Base-by-base conservation (phyloP, 2,113 vertebrate genomes). In the Tringa solitaria region DNA sequence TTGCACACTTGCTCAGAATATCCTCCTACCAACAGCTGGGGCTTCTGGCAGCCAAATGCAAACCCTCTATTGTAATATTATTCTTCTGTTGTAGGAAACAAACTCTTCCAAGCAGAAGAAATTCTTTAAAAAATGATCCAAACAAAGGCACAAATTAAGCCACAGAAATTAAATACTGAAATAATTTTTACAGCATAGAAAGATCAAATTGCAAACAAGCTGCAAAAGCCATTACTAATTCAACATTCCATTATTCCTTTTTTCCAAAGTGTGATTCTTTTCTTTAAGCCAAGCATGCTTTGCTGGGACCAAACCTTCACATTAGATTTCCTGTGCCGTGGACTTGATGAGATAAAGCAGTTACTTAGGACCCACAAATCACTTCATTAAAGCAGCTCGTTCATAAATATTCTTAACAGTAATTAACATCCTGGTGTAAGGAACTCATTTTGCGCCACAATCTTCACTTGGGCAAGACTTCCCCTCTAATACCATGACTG, bases 341-440 rank as follows among this genome's bases (percentile, higher is more conserved):
- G 93, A 65, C 30, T 85, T 96, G 89, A 95, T 70, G 86, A 69
- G 83, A 94, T 96, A 95, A 96, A 93, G 82, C 80, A 96, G 86
- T 96, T 95, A 94, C 87, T 96, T 88, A 74, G 80, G 94, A 95
- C 79, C 54, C 93, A 95, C 85, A 96, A 96, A 94, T 89, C 88
- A 95, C 91, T 93, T 89, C 89, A 84, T 95, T 88, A 72, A 93
- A 90, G 21, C 85, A 96, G 35, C 20, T 81, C 10, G 0, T 94
- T 95, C 1, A 0, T 97, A 92, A 94, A 95, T 83, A 91, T 90
- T 73, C 94, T 84, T 91, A 96, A 77, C 15, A 92, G 84, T 78
- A 97, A 93, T 74, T 78, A 87, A 80, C 0, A 0, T 80, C 68
- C 27, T 72, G 22, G 76, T 2, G 18, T 48, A 90, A 87, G 39